phyloP scores from a whole-genome alignment of 2,888 invertebrate species.

The Amblyjoppa fuscipennis region DNA sequence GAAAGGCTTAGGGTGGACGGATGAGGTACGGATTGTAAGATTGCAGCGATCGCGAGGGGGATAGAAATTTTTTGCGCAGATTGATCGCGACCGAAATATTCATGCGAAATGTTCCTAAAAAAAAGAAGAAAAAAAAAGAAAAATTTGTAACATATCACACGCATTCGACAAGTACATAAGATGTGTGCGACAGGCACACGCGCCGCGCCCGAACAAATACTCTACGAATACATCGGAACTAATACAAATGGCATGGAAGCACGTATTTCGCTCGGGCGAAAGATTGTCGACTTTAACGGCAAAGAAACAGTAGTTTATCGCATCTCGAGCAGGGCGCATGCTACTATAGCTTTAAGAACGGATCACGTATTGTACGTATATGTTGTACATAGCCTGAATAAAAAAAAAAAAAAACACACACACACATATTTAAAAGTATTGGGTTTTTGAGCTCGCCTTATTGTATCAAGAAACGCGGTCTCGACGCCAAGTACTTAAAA shows the following conservation, averaged over 20 bases:
- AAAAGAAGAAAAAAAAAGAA: conserved; percentile 34
- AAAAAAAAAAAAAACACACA: conserved; percentile 72
- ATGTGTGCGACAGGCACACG: conserved; percentile 33
- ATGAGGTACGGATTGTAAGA: conserved; percentile 26
- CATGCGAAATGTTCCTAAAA: conserved; percentile 83
- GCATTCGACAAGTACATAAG: conserved; percentile 71
- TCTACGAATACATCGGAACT: conserved; percentile 46
- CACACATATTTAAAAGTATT: conserved; percentile 82
- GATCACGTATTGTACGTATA: conserved; percentile 85
- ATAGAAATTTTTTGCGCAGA: conserved; percentile 70
- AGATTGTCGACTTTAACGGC: conserved; percentile 9
- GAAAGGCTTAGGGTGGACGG: conserved; percentile 5
- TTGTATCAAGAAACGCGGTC: too few relatives aligned
- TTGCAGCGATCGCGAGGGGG: conserved; percentile 31
- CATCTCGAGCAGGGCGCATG: conserved; percentile 78
- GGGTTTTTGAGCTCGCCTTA: background rate
- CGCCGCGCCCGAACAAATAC: conserved; percentile 56
- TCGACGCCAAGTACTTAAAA: too few relatives aligned
- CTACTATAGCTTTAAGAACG: conserved; percentile 79
- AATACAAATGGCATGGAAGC: conserved; percentile 21
- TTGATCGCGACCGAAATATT: conserved; percentile 78
- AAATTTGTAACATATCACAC: conserved; percentile 84
- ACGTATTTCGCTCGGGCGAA: conserved; percentile 57
- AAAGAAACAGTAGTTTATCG: conserved; percentile 65
- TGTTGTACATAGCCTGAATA: conserved; percentile 85